Evolutionary conservation across 1,140 invertebrate genomes (phyloP), one percentile per base, ranked within the genome.

Genomic region (Heliconius hewitsoni): DNA sequence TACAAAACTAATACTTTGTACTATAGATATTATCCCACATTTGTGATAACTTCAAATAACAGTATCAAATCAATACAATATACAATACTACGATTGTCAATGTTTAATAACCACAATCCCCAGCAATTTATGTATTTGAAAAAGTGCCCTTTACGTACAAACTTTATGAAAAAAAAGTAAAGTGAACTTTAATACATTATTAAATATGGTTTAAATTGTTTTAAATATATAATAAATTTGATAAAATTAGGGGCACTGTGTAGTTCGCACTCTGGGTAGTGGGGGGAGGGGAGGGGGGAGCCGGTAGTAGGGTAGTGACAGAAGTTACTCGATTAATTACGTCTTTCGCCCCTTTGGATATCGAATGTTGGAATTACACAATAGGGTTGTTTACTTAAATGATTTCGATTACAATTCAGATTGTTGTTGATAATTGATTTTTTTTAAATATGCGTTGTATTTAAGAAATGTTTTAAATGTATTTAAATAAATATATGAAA

Each of bases 241-340:
- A 57, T 85, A 83, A 86, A 86, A 86, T 90, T 84, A 90, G 85
- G 87, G 89, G 82, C 82, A 4, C 3, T 13, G 42, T 13, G 42
- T 46, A 83, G 80, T 84, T 84, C 74, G 75, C 76, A 79, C 79
- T 73, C 34, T 76, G 73, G 85, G 82, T 4, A 42, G 39, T 39
- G 9, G 39, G 42, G 42, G 13, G 82, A 80, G 79, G 80, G 42
- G 13, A 81, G 79, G 79, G 80, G 80, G 72, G 66, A 82, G 80
- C 73, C 77, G 74, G 76, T 82, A 46, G 42, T 46, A 16, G 73
- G 85, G 82, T 19, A 87, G 85, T 88, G 89, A 92, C 90, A 92
- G 87, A 91, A 92, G 85, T 89, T 90, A 85, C 83, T 82, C 89
- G 88, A 91, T 92, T 91, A 91, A 92, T 91, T 92, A 90, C 87